Evolutionary conservation across 2,888 invertebrate species (phyloP).

Genomic region (Aporophyla lueneburgensis): DNA sequence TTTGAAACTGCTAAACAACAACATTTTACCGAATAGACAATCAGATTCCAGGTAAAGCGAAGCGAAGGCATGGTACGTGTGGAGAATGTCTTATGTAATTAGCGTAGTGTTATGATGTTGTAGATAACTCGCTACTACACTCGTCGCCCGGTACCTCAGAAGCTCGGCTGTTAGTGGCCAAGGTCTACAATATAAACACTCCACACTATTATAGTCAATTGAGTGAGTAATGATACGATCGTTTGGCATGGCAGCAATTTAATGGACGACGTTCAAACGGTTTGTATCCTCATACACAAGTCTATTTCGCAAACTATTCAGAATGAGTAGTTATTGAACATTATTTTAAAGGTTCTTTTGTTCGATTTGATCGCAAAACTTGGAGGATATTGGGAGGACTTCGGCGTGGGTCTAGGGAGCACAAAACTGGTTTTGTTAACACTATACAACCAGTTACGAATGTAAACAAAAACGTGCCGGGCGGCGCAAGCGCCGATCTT

Average conservation of each 20-base stretch:
- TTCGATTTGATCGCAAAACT: constrained; percentile 42
- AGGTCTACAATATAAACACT: constrained; percentile 69
- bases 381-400: constrained; percentile 48
- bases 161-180: constrained; percentile 62
- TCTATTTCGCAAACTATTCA: constrained; percentile 14
- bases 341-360: not conserved
- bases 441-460: constrained; percentile 78
- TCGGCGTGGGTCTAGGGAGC: constrained; percentile 63
- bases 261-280: constrained; percentile 53
- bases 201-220: constrained; percentile 76
- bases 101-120: constrained; percentile 71
- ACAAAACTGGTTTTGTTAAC: constrained; percentile 79
- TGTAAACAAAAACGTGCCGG: constrained; percentile 83
- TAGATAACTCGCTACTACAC: constrained; percentile 65
- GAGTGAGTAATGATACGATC: constrained; percentile 71
- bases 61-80: constrained; percentile 68
- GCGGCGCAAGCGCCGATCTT: constrained; percentile 56
- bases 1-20: constrained; percentile 58
- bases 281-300: constrained; percentile 32
- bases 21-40: constrained; percentile 49
- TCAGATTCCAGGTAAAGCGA: constrained; percentile 62
- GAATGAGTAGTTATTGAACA: constrained; percentile 4
- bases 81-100: constrained; percentile 75
- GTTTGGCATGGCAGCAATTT: constrained; percentile 70
- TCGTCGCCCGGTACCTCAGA: constrained; percentile 41